These are phyloP conservation scores for Diloba caeruleocephala DNA, from an alignment of 2,888 invertebrate genomes.

Conservation along the genomic window DNA sequence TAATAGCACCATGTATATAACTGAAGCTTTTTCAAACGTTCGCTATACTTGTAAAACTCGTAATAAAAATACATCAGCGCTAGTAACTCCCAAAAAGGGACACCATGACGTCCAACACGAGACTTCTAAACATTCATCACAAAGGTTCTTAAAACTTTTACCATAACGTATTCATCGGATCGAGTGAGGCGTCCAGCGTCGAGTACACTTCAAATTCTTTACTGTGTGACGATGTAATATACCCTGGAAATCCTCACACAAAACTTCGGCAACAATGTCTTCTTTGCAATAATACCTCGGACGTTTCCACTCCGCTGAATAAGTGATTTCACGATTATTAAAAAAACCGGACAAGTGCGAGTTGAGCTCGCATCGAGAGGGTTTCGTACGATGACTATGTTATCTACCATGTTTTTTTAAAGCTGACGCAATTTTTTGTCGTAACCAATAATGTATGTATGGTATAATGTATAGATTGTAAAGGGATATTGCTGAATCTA, in stretches of 20 bases:
- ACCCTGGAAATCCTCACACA: constrained; percentile 14
- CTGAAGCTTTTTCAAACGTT: no score
- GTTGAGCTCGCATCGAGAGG: background rate
- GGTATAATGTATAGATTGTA: no score
- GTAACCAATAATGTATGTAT: no score
- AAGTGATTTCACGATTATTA: constrained; percentile 45
- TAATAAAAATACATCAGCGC: background rate
- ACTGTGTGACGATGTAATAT: constrained; percentile 36
- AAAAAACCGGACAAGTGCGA: constrained; percentile 38
- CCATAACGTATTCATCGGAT: constrained; percentile 39
- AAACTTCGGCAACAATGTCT: constrained; percentile 37
- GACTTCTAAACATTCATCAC: constrained; percentile 29
- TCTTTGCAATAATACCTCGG: constrained; percentile 26
- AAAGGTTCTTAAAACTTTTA: constrained; percentile 33
- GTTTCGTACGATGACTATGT: no score
- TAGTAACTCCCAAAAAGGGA: constrained; percentile 10
- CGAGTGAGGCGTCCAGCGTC: constrained; percentile 12
- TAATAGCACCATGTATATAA: no score
- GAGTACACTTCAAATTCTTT: constrained; percentile 17
- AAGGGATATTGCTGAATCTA: no score
- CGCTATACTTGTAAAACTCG: no score
- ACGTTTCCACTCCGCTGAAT: constrained; percentile 37
- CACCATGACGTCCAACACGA: constrained; percentile 5
- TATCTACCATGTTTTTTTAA: background rate
- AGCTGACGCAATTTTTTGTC: background rate